Base-by-base conservation (phyloP, 2,797 vertebrate genomes). In the Selene dorsalis region DNA sequence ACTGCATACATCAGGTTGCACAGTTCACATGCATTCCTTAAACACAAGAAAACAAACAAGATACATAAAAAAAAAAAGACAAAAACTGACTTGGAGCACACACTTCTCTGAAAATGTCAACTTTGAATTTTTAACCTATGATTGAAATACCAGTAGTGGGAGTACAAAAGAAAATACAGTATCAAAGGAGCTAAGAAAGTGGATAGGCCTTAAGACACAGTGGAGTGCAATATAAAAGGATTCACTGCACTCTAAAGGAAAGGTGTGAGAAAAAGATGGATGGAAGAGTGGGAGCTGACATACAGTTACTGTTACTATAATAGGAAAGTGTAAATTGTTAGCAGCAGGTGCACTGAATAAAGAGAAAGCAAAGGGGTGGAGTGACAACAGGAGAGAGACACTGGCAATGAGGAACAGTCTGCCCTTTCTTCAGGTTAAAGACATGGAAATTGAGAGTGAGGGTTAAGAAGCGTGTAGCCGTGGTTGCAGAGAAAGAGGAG, bases 261-360 rank as follows among this genome's bases (percentile, higher is more conserved):
- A 76, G 30, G 73, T 83, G 30, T 72, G 72, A 86, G 48, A 66
- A 61, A 75, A 60, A 74, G 62, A 73, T 50, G 9, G 39, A 48
- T 53, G 52, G 74, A 47, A 63, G 68, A 57, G 80, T 17, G 17
- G 50, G 48, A 80, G 75, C 69, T 75, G 68, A 75, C 59, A 75
- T 50, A 38, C 60, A 59, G 55, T 79, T 66, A 56, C 67, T 70
- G 66, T 77, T 76, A 75, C 64, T 69, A 45, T 82, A 77, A 82
- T 65, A 71, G 73, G 48, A 77, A 73, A 55, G 79, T 87, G 65
- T 69, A 73, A 87, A 87, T 78, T 78, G 67, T 69, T 60, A 47
- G 58, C 63, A 68, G 52, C 8, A 18, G 61, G 70, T 56, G 39
- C 17, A 73, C 43, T 39, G 62, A 77, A 55, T 60, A 26, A 68